Evolutionary conservation across 2,888 invertebrate genomes (phyloP), one percentile per base, ranked within the genome.

Genomic region (Bombylius major): DNA sequence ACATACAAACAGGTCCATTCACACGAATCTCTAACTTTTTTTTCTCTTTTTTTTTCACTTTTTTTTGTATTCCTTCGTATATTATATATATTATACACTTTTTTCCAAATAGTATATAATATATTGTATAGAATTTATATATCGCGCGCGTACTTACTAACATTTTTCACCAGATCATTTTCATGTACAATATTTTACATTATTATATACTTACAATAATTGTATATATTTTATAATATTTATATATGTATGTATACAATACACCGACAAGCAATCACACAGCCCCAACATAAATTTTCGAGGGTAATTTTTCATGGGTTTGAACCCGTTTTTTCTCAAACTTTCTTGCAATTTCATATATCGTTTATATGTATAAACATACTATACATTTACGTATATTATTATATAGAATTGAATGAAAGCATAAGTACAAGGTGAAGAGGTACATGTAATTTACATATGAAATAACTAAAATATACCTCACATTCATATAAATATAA

Each of bases 211-310:
- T 42, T 11, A 42, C 39, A 42, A 42, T 42, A 42, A 42, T 42
- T 42, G 39, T 42, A 42, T 42, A 42, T 42, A 11, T 42, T 11
- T 42, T 11, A 42, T 42, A 42, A 42, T 42, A 42, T 42, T 42
- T 11, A 42, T 56, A 57, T 57, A 57, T 53, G 46, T 49, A 55
- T 48, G 55, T 50, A 56, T 42, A 47, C 57, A 52, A 46, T 55
- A 47, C 47, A 55, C 52, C 55, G 58, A 61, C 61, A 62, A 63
- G 63, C 62, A 63, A 63, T 63, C 63, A 63, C 62, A 63, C 63
- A 63, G 61, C 60, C 62, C 59, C 60, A 62, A 60, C 58, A 63
- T 63, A 63, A 62, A 63, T 63, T 61, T 60, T 61, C 59, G 51
- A 53, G 48, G 32, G 46, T 57, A 57, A 53, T 56, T 61, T 58